These are phyloP conservation scores for Sceloporus undulatus DNA, from an alignment of 2,113 vertebrate species.

Conservation along the genomic window DNA sequence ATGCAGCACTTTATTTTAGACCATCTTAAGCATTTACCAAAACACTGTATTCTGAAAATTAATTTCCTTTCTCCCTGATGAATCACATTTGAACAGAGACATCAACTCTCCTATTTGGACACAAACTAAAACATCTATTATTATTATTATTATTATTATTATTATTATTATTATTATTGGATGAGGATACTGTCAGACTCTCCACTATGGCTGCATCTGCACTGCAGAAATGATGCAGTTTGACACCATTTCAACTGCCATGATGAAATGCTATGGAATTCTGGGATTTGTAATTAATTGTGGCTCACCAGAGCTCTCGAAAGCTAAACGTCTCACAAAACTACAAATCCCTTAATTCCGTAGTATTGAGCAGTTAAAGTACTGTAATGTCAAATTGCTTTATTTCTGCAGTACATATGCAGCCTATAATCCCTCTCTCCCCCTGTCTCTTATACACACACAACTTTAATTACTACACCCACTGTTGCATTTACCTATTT, in stretches of 20 bases:
- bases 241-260: no score
- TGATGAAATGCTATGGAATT: no score
- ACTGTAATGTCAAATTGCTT: no score
- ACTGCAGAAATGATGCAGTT: no score
- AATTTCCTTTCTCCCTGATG: neutral
- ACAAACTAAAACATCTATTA: neutral
- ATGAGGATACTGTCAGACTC: neutral
- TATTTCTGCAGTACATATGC: no score
- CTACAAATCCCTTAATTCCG: no score
- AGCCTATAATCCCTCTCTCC: no score
- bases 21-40: neutral
- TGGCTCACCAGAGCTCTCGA: no score
- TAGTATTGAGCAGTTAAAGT: no score
- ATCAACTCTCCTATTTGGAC: neutral
- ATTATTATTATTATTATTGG: neutral
- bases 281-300: no score
- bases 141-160: neutral
- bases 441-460: neutral
- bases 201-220: no score
- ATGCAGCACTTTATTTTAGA: neutral
- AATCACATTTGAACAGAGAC: neutral
- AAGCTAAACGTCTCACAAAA: no score
- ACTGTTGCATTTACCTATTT: neutral
- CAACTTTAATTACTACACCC: neutral
- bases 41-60: neutral